A percentile compares a stretch with the other conserved stretches of the same genome.
Conservation (phyloP, 2,888 invertebrate genomes). For the Nemoura dubitans region DNA sequence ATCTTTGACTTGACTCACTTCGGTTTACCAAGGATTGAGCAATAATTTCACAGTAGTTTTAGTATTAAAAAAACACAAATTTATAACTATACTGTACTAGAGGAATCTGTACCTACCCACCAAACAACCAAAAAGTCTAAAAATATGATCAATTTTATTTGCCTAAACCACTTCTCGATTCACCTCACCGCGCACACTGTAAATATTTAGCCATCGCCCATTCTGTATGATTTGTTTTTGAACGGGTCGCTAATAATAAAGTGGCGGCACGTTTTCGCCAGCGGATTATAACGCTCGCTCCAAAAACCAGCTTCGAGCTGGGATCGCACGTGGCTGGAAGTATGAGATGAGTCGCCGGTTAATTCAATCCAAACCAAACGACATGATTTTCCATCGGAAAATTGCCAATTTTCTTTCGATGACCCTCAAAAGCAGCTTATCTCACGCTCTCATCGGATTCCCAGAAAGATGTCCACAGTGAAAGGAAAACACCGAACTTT, state of each 20-base stretch:
- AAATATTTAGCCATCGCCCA: background rate
- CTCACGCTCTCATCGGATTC: background rate
- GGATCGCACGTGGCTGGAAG: no score
- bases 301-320: background rate
- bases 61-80: no score
- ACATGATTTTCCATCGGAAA: background rate
- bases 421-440: background rate
- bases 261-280: background rate
- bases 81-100: no score
- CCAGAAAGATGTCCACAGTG: background rate
- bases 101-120: no score
- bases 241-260: background rate
- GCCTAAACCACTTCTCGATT: background rate
- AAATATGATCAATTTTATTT: background rate
- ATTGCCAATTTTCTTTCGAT: background rate
- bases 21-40: no score
- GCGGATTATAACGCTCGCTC: background rate
- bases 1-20: no score
- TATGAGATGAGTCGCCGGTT: no score
- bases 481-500: background rate
- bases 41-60: no score
- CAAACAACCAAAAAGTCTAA: background rate
- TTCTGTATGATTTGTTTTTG: background rate
- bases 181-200: background rate
- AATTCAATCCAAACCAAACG: background rate